Evolutionary conservation across 2,888 invertebrate genomes (phyloP).

Genomic region (Lomographa bimaculata): DNA sequence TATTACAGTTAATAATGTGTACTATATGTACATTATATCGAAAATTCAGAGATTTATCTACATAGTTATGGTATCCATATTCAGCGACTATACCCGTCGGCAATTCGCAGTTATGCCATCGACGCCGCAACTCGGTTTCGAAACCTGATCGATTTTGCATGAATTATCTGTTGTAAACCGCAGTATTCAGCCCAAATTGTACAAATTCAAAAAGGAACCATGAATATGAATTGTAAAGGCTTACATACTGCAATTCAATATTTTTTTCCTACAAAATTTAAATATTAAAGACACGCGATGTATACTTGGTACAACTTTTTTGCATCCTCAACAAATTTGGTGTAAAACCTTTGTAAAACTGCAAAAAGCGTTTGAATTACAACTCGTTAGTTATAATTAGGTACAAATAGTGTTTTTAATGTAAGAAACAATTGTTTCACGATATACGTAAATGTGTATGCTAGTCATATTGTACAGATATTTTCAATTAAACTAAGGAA

Average conservation of each 20-base stretch:
- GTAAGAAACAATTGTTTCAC: constrained; percentile 56
- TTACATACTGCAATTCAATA: too few species aligned
- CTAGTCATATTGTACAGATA: constrained; percentile 79
- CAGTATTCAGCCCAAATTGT: constrained; percentile 26
- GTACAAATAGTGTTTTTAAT: constrained; percentile 68
- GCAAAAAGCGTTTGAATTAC: constrained; percentile 4
- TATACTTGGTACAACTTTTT: too few species aligned
- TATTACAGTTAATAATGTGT: too few species aligned
- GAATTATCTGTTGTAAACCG: constrained; percentile 28
- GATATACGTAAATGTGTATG: constrained; percentile 67
- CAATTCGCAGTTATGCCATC: constrained; percentile 22
- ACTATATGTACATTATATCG: neutral
- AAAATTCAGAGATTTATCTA: constrained; percentile 10
- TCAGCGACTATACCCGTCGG: constrained; percentile 12
- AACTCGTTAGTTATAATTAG: constrained; percentile 39
- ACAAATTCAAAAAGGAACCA: too few species aligned
- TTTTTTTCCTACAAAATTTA: too few species aligned
- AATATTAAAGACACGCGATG: too few species aligned
- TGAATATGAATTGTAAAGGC: too few species aligned
- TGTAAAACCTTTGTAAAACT: too few species aligned
- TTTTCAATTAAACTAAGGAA: constrained; percentile 55
- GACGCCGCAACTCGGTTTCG: constrained; percentile 26
- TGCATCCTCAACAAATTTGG: too few species aligned
- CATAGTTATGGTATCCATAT: neutral
- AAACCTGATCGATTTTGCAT: constrained; percentile 32